A percentile compares a stretch with the other conserved stretches of the same genome.
Evolutionary conservation across 2,113 vertebrate species (phyloP).

Genomic region (Lepus europaeus): DNA sequence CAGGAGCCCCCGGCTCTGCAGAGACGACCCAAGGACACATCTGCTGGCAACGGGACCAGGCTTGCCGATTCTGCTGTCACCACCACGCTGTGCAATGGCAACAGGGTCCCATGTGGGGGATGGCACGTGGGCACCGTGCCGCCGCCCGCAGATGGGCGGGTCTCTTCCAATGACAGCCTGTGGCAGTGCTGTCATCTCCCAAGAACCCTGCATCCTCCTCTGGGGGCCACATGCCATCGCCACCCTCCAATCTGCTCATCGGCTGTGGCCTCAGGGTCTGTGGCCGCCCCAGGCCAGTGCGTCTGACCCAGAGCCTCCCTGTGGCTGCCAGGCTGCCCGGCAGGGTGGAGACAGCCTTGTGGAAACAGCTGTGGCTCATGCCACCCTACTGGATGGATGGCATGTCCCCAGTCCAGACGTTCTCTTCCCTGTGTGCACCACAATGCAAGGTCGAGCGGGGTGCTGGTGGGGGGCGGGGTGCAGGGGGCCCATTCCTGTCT

Average conservation of each 20-base stretch:
- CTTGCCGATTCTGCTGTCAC: background rate
- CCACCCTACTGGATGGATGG: background rate
- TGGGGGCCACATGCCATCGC: accelerated
- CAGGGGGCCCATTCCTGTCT: no score
- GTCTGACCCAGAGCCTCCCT: accelerated
- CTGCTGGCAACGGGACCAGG: accelerated
- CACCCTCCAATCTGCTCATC: accelerated
- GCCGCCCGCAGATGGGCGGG: background rate
- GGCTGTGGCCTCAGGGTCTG: background rate
- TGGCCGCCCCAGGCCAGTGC: accelerated
- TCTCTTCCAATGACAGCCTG: background rate
- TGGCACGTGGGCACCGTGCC: accelerated
- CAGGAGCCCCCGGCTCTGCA: accelerated
- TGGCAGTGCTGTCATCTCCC: background rate
- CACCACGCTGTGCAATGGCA: accelerated
- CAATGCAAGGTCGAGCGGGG: background rate
- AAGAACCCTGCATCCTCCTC: background rate
- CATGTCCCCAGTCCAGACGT: background rate
- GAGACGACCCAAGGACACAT: accelerated
- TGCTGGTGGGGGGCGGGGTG: accelerated
- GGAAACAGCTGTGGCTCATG: background rate
- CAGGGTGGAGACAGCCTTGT: background rate
- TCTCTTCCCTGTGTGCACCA: background rate
- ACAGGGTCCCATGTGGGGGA: accelerated
- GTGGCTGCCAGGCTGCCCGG: background rate